These are phyloP conservation scores for Brachymystax lenok DNA, from an alignment of 2,797 vertebrate species.

Conservation along the genomic window DNA sequence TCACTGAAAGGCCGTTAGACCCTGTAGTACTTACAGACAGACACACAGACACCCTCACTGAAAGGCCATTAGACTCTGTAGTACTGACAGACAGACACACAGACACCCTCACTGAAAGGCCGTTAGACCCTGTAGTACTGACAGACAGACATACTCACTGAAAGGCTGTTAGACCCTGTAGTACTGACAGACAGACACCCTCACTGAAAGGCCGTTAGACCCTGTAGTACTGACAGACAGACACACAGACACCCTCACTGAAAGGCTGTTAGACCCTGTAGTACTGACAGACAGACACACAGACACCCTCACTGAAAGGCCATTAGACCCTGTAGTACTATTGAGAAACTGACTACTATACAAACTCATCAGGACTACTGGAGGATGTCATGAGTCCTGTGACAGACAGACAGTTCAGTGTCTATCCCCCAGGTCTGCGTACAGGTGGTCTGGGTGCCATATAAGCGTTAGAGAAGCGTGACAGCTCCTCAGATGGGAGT, in stretches of 20 bases:
- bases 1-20: neutral
- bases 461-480: too few relatives aligned
- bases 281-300: slow-evolving; percentile 4
- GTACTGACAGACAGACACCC: neutral
- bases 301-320: neutral
- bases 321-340: neutral
- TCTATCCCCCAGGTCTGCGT: too few relatives aligned
- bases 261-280: neutral
- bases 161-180: neutral
- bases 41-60: neutral
- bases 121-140: neutral
- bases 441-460: too few relatives aligned
- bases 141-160: slow-evolving; percentile 3
- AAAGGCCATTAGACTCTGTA: neutral
- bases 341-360: neutral
- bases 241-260: neutral
- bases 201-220: neutral
- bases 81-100: slow-evolving; percentile 3
- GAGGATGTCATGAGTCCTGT: too few relatives aligned
- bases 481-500: too few relatives aligned
- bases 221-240: neutral
- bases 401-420: too few relatives aligned
- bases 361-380: neutral
- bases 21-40: neutral
- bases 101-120: neutral